Base-by-base conservation (phyloP, 2,797 vertebrate genomes). In the Gymnocypris eckloni region DNA sequence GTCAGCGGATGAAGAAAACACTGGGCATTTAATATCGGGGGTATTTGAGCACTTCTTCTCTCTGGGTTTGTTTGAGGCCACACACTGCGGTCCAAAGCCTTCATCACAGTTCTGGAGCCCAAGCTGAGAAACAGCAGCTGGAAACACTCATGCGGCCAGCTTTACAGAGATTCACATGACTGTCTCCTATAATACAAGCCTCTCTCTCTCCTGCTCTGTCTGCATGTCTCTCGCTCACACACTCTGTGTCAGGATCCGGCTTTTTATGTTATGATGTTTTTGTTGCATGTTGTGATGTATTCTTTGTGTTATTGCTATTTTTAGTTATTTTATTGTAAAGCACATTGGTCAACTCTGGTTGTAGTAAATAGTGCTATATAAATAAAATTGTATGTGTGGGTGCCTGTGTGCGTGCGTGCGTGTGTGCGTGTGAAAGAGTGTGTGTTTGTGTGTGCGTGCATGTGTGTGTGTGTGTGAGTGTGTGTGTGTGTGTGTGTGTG, bases 121-220 rank as follows among this genome's bases (percentile, higher is more conserved):
- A 88, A 83, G 87, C 89, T 87, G 90, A 89, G 86, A 90, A 88
- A 89, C 91, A 90, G 86, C 93, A 94, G 93, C 94, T 95, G 93
- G 92, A 90, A 91, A 88, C 91, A 90, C 91, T 94, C 84, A 78
- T 91, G 86, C 6, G 28, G 81, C 78, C 88, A 88, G 91, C 90
- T 90, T 91, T 86, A 89, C 87, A 91, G 87, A 90, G 87, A 91
- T 91, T 90, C 90, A 90, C 91, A 91, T 92, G 92, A 91, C 90
- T 85, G 89, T 89, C 90, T 89, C 82, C 82, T 89, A 87, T 28
- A 28, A 91, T 91, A 86, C 67, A 90, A 90, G 83, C 76, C 67
- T 25, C 70, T 82, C 61, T 84, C n/a, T 73, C 75, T 80, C 56
- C n/a, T 11, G 59, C 79, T 69, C 71, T 77, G 20, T 48, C 70